These are phyloP conservation scores for Diabrotica virgifera DNA, from an alignment of 1,140 invertebrate species.

Conservation along the genomic window DNA sequence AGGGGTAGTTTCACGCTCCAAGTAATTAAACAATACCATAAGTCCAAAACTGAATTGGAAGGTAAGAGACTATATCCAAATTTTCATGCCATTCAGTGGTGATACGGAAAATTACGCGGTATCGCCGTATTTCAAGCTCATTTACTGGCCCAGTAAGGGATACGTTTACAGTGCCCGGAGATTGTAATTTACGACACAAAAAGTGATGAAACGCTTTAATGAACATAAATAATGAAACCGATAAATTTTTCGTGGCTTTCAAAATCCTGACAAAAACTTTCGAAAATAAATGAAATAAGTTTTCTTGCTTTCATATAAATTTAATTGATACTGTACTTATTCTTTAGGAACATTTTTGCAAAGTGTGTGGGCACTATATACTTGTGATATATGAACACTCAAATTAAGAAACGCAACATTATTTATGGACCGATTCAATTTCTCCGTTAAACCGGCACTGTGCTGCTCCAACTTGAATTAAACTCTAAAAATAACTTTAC, in stretches of 20 bases:
- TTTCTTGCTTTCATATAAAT: neutral
- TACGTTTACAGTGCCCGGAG: no score
- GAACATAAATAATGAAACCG: neutral
- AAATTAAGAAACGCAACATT: conserved; percentile 2
- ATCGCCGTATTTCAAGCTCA: no score
- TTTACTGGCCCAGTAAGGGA: no score
- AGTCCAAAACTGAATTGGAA: no score
- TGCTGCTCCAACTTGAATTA: neutral
- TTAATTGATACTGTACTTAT: conserved; percentile 3
- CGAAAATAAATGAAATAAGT: neutral
- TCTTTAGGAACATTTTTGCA: conserved; percentile 2
- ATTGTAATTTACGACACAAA: neutral
- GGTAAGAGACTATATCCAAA: no score
- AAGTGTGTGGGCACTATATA: conserved; percentile 1
- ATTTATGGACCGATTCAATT: conserved; percentile 3
- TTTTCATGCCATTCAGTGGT: no score
- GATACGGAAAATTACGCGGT: no score
- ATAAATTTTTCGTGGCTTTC: conserved; percentile 1
- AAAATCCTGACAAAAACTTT: neutral
- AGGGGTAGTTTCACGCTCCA: no score
- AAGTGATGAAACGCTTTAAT: neutral
- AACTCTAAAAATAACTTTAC: neutral
- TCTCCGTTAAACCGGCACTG: neutral
- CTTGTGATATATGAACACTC: conserved; percentile 2
- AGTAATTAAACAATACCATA: no score